A percentile compares a stretch with the other conserved stretches of the same genome.
These are phyloP conservation scores for Drosophila sordidula DNA, from an alignment of 2,888 invertebrate species.

Conservation along the genomic window DNA sequence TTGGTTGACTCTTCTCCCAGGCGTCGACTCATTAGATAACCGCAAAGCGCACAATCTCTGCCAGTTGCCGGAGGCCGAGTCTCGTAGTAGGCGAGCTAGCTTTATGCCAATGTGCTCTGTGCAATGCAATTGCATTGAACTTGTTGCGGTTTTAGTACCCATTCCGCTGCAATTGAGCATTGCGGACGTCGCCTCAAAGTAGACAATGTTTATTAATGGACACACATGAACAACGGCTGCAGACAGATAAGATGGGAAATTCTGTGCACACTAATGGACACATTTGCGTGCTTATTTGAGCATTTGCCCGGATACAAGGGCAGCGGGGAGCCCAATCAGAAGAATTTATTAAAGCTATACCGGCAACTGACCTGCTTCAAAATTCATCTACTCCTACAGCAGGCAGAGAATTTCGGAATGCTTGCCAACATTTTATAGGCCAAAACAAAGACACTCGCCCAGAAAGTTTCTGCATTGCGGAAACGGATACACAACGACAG, in stretches of 20 bases:
- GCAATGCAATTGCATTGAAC: constrained; percentile 39
- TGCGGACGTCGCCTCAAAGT: constrained; percentile 52
- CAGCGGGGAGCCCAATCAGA: constrained; percentile 13
- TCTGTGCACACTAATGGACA: constrained; percentile 50
- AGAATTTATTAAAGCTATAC: constrained; percentile 48
- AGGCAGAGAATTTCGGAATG: constrained; percentile 23
- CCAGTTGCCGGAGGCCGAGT: constrained; percentile 12
- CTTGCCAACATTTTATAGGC: constrained; percentile 30
- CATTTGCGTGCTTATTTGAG: constrained; percentile 34
- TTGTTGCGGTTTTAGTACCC: constrained; percentile 30
- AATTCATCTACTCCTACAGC: constrained; percentile 37
- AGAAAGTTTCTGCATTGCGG: constrained; percentile 51
- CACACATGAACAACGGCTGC: constrained; percentile 25
- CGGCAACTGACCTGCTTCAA: constrained; percentile 19
- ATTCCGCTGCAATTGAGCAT: constrained; percentile 40
- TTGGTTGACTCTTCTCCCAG: constrained; percentile 15
- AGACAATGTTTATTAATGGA: constrained; percentile 59
- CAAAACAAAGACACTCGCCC: constrained; percentile 12
- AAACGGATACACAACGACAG: constrained; percentile 41
- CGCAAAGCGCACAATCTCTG: constrained; percentile 58
- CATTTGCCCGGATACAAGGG: constrained; percentile 20
- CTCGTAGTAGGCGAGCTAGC: constrained; percentile 10
- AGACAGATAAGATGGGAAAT: constrained; percentile 29
- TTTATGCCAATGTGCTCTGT: constrained; percentile 9
- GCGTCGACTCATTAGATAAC: constrained; percentile 58